A percentile compares a stretch with the other conserved stretches of the same genome.
phyloP scores from a whole-genome alignment of 2,888 invertebrate species.

The Rotaria socialis region DNA sequence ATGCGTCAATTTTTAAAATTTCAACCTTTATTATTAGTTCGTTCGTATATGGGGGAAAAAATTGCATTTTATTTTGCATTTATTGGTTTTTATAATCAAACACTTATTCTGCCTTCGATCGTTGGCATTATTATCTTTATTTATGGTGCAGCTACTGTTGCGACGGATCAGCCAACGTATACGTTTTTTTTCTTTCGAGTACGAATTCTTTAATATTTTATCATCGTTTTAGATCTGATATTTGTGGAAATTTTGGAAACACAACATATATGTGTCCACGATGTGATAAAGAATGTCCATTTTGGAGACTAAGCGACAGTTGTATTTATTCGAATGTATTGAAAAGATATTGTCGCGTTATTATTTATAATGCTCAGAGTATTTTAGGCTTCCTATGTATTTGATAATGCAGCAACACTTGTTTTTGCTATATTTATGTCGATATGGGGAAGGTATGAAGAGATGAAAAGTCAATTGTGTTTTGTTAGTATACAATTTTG shows the following conservation, averaged over 20 bases:
- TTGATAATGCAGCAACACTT: constrained; percentile 58
- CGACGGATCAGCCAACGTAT: constrained; percentile 50
- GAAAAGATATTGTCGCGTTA: not conserved
- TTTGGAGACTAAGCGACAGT: constrained; percentile 59
- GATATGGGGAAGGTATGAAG: constrained; percentile 57
- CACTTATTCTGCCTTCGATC: constrained; percentile 69
- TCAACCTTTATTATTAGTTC: constrained; percentile 64
- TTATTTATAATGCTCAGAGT: not conserved
- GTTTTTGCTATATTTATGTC: constrained; percentile 60
- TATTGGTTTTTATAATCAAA: constrained; percentile 78
- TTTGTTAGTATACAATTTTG: not conserved
- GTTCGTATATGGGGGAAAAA: constrained; percentile 66
- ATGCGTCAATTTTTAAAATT: constrained; percentile 65
- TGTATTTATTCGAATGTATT: constrained; percentile 49
- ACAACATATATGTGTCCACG: constrained; percentile 58
- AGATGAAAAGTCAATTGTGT: not conserved
- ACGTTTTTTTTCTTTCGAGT: no score
- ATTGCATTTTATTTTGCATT: constrained; percentile 66
- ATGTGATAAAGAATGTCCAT: constrained; percentile 61
- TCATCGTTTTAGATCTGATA: constrained; percentile 51
- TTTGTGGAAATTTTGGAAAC: constrained; percentile 51
- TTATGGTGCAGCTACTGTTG: constrained; percentile 54
- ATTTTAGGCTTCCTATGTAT: constrained; percentile 51
- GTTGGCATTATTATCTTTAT: constrained; percentile 56
- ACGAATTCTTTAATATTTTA: not conserved